Evolutionary conservation across 2,888 invertebrate species (phyloP).

Genomic region (Onchidella celtica): DNA sequence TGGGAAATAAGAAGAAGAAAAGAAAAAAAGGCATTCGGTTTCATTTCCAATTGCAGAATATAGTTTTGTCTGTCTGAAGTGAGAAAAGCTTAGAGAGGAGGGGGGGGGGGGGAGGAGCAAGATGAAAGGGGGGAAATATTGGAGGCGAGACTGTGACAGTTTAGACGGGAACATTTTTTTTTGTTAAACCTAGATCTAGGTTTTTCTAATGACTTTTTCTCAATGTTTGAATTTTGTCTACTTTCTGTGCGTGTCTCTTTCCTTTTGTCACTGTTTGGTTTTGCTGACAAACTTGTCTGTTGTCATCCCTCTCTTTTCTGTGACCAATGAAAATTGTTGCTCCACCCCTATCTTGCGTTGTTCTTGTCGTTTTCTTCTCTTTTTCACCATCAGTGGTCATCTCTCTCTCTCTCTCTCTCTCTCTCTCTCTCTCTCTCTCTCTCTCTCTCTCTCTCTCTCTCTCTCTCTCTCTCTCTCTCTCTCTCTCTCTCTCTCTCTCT

Average conservation of each 20-base stretch:
- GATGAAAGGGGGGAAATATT: too few relatives aligned
- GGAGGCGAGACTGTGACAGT: too few relatives aligned
- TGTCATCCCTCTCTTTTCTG: too few relatives aligned
- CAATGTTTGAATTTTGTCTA: not conserved
- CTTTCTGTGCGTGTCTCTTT: not conserved
- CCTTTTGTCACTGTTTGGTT: not conserved
- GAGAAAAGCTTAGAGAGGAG: too few relatives aligned
- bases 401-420: not conserved
- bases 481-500: constrained; percentile 1
- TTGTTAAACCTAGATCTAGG: too few relatives aligned
- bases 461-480: not conserved
- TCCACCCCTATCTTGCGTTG: not conserved
- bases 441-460: not conserved
- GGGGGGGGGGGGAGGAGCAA: too few relatives aligned
- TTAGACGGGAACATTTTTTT: too few relatives aligned
- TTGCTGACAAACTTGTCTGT: not conserved
- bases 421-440: not conserved
- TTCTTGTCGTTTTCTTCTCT: not conserved
- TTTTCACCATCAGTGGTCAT: not conserved
- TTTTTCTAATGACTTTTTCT: not conserved
- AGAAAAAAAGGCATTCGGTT: too few relatives aligned
- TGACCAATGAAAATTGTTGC: not conserved
- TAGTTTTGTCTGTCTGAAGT: too few relatives aligned
- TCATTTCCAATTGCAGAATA: too few relatives aligned
- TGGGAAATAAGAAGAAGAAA: too few relatives aligned